Evolutionary conservation across 1,140 invertebrate species (phyloP), one percentile per base, ranked within the genome.

Genomic region (Temnothorax nylanderi): DNA sequence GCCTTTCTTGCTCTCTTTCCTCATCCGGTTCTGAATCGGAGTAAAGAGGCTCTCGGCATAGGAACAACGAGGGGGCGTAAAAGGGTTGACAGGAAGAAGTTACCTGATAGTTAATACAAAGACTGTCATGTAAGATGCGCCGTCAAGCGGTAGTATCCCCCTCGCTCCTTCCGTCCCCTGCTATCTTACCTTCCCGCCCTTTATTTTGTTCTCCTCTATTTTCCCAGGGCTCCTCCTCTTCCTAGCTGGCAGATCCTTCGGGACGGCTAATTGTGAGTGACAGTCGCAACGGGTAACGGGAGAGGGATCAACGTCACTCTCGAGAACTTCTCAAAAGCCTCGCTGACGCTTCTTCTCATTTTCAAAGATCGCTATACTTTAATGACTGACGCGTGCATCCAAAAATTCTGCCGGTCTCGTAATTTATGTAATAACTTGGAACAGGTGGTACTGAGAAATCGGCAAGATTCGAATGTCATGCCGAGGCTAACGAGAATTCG

Each of bases 201-300:
- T 90, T 86, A 76, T 81, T 88, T 86, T 85, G 76, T 88, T 89
- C 92, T 92, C 86, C 87, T 91, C 88, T 90, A 92, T 91, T 92
- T 93, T 92, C 88, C 41, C 86, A 80, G 76, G 75, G 65, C 87
- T 87, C 90, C 84, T 90, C 87, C 88, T 92, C 87, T 91, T 89
- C 88, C 86, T 85, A 75, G 82, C 85, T 91, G 87, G 88, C 84
- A 90, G 89, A 92, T 92, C 91, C 91, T 90, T 87, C 85, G 92
- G 92, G 93, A 93, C 89, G 91, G 92, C 90, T 93, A 93, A 93
- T 93, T 93, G 93, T 93, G 93, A 93, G 92, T 92, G 93, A 93
- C 93, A 93, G 92, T 93, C 92, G 89, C 90, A 92, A 90, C 90
- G 91, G 87, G 89, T 87, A 90, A 88, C 85, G 84, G 85, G 81